Percentiles rank a stretch among this genome's conserved stretches.
phyloP scores from a whole-genome alignment of 2,113 vertebrate genomes.

The Tetraodon nigroviridis region DNA sequence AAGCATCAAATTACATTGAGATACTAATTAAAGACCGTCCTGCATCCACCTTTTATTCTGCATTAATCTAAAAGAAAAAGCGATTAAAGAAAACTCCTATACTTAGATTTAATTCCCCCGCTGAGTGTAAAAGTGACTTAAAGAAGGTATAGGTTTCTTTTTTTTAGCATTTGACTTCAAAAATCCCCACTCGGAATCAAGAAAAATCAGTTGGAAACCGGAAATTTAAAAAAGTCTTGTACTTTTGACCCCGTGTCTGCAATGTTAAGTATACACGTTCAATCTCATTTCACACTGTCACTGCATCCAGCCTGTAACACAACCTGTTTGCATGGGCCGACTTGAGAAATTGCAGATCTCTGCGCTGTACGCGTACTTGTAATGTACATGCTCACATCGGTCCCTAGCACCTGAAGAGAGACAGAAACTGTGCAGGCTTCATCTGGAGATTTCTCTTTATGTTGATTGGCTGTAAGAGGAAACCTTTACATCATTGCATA shows the following conservation, averaged over 20 bases:
- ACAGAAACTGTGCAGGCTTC: not conserved
- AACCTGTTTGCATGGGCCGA: not conserved
- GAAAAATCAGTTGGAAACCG: not conserved
- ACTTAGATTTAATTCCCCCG: conserved; percentile 32
- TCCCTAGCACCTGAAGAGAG: not conserved
- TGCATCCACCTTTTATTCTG: not conserved
- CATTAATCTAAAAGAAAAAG: too few species aligned
- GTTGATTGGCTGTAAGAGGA: not conserved
- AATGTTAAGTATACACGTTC: conserved; percentile 1
- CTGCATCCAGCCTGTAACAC: not conserved
- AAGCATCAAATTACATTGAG: conserved; percentile 11
- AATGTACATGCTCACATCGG: not conserved
- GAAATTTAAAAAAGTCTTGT: conserved; percentile 1
- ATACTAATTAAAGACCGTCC: conserved; percentile 22
- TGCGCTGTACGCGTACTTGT: not conserved
- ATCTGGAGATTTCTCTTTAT: not conserved
- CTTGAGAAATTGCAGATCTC: not conserved
- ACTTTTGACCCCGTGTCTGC: conserved; percentile 6
- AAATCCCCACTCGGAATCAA: conserved; percentile 1
- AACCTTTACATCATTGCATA: not conserved
- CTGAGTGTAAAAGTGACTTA: not conserved
- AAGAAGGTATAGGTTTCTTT: too few species aligned
- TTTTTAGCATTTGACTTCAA: not conserved
- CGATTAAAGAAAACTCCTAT: conserved; percentile 37
- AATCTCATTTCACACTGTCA: not conserved